These are phyloP conservation scores for Drosophila prostipennis DNA, from an alignment of 2,888 invertebrate genomes.

Conservation along the genomic window DNA sequence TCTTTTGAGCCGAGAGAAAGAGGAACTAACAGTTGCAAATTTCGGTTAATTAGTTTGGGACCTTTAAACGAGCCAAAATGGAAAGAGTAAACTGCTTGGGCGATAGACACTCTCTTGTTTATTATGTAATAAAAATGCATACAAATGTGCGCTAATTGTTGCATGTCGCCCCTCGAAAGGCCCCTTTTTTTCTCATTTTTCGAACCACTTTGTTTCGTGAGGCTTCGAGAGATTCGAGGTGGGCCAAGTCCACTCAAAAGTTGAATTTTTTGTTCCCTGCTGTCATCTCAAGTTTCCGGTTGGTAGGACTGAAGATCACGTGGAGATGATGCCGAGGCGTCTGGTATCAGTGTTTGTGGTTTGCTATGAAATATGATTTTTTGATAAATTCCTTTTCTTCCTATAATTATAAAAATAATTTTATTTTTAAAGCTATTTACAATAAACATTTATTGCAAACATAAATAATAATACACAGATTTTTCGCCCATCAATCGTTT, in stretches of 20 bases:
- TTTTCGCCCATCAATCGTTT: background rate
- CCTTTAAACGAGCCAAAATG: constrained; percentile 21
- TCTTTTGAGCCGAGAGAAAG: constrained; percentile 16
- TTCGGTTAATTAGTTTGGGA: constrained; percentile 44
- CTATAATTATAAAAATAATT: background rate
- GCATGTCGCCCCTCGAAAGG: constrained; percentile 41
- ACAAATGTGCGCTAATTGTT: constrained; percentile 55
- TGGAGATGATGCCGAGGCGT: constrained; percentile 27
- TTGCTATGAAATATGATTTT: background rate
- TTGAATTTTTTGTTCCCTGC: constrained; percentile 14
- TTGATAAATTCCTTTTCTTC: background rate
- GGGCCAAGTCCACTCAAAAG: constrained; percentile 36
- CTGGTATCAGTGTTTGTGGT: background rate
- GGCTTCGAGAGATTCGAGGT: constrained; percentile 26
- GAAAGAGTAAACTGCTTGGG: constrained; percentile 1
- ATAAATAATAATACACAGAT: background rate
- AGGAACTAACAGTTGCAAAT: constrained; percentile 36
- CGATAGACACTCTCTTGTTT: constrained; percentile 34
- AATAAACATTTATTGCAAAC: too few relatives aligned
- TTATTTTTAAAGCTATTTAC: background rate
- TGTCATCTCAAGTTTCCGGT: constrained; percentile 45
- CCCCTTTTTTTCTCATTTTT: constrained; percentile 31
- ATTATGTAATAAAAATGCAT: constrained; percentile 62
- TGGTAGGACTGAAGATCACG: constrained; percentile 19
- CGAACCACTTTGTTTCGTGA: constrained; percentile 28